Base-by-base conservation (phyloP, 2,888 invertebrate species). In the Sepioteuthis lessoniana region DNA sequence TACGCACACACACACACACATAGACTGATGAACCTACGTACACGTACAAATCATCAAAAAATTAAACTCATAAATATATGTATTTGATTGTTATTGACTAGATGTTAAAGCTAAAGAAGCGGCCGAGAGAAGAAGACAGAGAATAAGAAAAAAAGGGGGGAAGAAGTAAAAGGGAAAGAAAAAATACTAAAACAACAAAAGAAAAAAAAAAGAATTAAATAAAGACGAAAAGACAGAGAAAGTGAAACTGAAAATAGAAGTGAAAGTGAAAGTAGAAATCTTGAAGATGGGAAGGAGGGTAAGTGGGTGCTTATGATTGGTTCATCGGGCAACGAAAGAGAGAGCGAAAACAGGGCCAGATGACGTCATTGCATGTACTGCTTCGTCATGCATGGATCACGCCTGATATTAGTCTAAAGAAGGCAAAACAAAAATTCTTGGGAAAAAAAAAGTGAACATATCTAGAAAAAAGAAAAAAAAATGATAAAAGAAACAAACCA, bases 311-410 rank as follows among this genome's bases (percentile, higher is more conserved):
- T 76, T 76, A 76, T 76, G 76, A 76, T 76, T 76, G 76, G 76
- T 76, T 76, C 35, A 76, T n/a, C 19, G n/a, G 76, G n/a, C n/a
- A 76, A 76, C 76, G 76, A 76, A 35, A 76, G 76, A 76, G n/a
- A n/a, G 76, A 76, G 25, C 76, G 76, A 76, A 76, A 76, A 76
- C 76, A 76, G n/a, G n/a, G 76, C 76, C 76, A 76, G 76, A 76
- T 76, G 76, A 76, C 76, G 76, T 76, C 76, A 76, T 76, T 76
- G 76, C 76, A 76, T 76, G 76, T 76, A 76, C 76, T 76, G 76
- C 76, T 76, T 76, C 76, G 76, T 76, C 76, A 76, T 76, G 76
- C 76, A 76, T 76, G 76, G 76, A n/a, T 76, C 76, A 76, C 76
- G 76, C 76, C 35, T 76, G 76, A 76, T 35, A 76, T 76, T 76